Base-by-base conservation (phyloP, 2,113 vertebrate genomes). In the human (Homo sapiens) region DNA sequence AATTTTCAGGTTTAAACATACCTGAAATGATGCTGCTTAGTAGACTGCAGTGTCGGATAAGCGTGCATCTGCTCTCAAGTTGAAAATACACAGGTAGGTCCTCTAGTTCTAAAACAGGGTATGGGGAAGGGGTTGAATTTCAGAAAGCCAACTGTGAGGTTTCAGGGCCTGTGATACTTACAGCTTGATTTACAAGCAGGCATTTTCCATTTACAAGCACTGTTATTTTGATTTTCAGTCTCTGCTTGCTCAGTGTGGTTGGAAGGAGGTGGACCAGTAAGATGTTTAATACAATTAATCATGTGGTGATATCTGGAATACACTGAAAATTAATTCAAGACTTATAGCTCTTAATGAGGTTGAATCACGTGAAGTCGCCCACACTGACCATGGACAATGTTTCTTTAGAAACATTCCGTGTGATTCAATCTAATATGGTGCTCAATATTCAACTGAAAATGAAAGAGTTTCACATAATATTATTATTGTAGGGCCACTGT, bases 31-130 rank as follows among this genome's bases (percentile, higher is more conserved):
- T 52, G 38, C 35, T 38, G 43, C 4, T 1, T 13, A 18, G 48
- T 45, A 52, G 59, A 43, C 10, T 48, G 52, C 52, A 45, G 50
- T 7, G 61, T 8, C 48, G 66, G 52, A 95, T 40, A 64, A 96
- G 32, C 1, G 0, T 38, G 17, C 20, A 18, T 76, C 43, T 93
- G 43, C 90, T 91, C 45, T 35, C 48, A 68, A 86, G 90, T 50
- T 76, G 90, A 94, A 95, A 94, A 93, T 23, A 88, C 76, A 75
- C 40, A 89, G 87, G 48, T 20, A 45, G 43, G 32, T 61, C 66
- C 80, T 87, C 76, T 48, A 66, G 32, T 85, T 96, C 73, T 59
- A 75, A 96, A 61, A 16, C 48, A 72, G 48, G 48, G 66, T 10
- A 2, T 14, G 9, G 48, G 73, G 27, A 52, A 38, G 30, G 16